Conservation (phyloP, 2,797 vertebrate species). For the Scolopax bukidnonensis region DNA sequence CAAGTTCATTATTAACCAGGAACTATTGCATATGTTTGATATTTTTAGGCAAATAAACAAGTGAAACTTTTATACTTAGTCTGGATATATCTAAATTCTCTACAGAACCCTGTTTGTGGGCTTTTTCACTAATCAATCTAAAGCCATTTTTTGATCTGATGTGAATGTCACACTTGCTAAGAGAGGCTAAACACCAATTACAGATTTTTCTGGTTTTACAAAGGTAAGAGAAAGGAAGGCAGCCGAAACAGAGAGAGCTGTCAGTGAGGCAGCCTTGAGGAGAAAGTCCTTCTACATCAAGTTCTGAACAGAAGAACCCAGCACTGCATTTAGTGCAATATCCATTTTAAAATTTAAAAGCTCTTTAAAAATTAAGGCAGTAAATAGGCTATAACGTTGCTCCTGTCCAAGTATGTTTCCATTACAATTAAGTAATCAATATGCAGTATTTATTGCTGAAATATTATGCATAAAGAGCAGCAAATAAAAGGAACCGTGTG, state of each 20-base stretch:
- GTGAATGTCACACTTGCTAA: constrained; percentile 16
- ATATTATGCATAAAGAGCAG: constrained; percentile 37
- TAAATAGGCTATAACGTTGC: constrained; percentile 58
- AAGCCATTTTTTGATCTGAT: constrained; percentile 9
- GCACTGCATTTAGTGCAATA: constrained; percentile 22
- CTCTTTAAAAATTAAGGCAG: constrained; percentile 77
- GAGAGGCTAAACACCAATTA: constrained; percentile 25
- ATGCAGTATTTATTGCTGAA: constrained; percentile 69
- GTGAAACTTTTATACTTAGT: constrained; percentile 2
- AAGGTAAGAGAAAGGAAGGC: constrained; percentile 10
- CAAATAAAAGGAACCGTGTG: not conserved
- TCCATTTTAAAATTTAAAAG: constrained; percentile 74
- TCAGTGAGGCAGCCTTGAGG: constrained; percentile 4
- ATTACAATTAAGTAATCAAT: constrained; percentile 80
- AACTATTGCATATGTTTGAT: not conserved
- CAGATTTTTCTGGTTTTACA: constrained; percentile 40
- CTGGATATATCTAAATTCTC: constrained; percentile 35
- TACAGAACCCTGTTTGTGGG: not conserved
- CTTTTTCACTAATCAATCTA: not conserved
- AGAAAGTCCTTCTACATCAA: constrained; percentile 27
- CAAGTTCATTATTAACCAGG: not conserved
- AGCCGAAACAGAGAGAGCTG: constrained; percentile 44
- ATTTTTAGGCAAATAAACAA: constrained; percentile 13
- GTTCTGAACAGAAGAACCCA: constrained; percentile 27
- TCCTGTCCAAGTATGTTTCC: constrained; percentile 60